phyloP scores from a whole-genome alignment of 2,797 vertebrate species.

The Lepilemur septentrionalis region DNA sequence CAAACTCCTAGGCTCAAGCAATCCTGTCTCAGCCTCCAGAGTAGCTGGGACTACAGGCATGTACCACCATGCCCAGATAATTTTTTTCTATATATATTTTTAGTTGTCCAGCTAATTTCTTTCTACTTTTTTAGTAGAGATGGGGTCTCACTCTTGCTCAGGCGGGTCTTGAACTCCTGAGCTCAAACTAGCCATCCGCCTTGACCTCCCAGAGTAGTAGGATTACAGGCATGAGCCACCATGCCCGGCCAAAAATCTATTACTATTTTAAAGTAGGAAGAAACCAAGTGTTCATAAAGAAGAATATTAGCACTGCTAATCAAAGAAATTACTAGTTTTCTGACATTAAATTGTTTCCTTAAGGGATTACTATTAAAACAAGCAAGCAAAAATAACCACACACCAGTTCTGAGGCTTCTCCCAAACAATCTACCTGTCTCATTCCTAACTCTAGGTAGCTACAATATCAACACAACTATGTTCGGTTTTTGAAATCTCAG shows the following conservation, averaged over 20 bases:
- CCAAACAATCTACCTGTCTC: neutral
- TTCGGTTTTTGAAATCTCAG: neutral
- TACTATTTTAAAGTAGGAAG: constrained; percentile 3
- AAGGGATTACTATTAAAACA: neutral
- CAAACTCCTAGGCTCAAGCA: too few relatives aligned
- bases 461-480: neutral
- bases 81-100: too few relatives aligned
- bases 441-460: neutral
- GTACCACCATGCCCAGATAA: too few relatives aligned
- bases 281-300: neutral
- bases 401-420: neutral
- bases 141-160: too few relatives aligned
- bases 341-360: neutral
- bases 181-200: too few relatives aligned
- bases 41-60: too few relatives aligned
- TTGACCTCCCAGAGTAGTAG: too few relatives aligned
- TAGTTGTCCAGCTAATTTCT: too few relatives aligned
- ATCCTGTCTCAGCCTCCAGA: too few relatives aligned
- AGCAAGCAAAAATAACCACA: neutral
- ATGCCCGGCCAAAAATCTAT: neutral
- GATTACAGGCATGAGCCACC: too few relatives aligned
- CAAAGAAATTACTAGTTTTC: neutral
- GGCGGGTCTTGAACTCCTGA: too few relatives aligned
- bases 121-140: too few relatives aligned
- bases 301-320: neutral